Base-by-base conservation (phyloP, 2,113 vertebrate species). In the Heterotis niloticus region DNA sequence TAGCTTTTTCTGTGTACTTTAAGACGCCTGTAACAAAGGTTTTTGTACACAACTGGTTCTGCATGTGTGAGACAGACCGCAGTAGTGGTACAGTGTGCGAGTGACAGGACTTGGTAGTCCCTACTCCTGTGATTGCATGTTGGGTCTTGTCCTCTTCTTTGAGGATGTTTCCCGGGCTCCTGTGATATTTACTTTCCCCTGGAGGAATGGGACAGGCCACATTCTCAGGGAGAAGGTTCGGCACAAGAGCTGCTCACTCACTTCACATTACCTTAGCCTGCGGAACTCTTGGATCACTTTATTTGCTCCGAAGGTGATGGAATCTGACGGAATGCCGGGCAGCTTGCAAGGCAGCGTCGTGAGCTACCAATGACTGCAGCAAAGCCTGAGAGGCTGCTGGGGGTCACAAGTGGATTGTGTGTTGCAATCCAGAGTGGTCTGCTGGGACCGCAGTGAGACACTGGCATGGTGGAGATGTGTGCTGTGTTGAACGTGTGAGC, bases 21-120 rank as follows among this genome's bases (percentile, higher is more conserved):
- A 44, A 44, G 34, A 44, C 34, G 7, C 34, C 34, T 44, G 34
- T 44, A 44, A 44, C 34, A 44, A 44, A 44, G 34, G 34, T 44
- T 44, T 44, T 44, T 7, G 34, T 7, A 44, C 34, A 4, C 34
- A 44, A 44, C 34, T 7, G 34, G 34, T 44, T 70, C 57, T 70
- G 79, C 79, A 17, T 80, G 26, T 64, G 76, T 78, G 68, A 23
- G 9, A 54, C n/a, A 73, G 71, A n/a, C 23, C 26, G 71, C 7
- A 23, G 34, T 34, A 26, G 5, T 28, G 34, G 5, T 57, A 54
- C 1, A 14, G 18, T 20, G 54, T 59, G 12, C 14, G 52, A 24
- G n/a, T 24, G n/a, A 57, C n/a, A 74, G 24, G 5, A 4, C 7
- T 54, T 13, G n/a, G 13, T 57, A 57, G 23, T 26, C 56, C 16